phyloP scores from a whole-genome alignment of 2,888 invertebrate species.

The Nycteola revayana region DNA sequence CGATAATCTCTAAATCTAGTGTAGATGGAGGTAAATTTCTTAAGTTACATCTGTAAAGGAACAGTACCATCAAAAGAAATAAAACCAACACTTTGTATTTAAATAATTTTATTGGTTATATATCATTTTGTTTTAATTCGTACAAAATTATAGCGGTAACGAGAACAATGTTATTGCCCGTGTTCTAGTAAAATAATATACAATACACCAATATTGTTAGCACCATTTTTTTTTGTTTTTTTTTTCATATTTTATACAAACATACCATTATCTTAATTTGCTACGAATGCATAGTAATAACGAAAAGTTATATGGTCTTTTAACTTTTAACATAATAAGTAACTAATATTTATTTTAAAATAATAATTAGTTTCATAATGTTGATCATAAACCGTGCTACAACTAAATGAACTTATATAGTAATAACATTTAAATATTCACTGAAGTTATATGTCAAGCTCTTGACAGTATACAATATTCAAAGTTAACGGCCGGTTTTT shows the following conservation, averaged over 20 bases:
- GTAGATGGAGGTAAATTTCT: too few relatives aligned
- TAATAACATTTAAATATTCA: conserved; percentile 32
- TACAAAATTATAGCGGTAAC: conserved; percentile 73
- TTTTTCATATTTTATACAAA: conserved; percentile 60
- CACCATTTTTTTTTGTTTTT: conserved; percentile 75
- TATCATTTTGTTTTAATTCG: conserved; percentile 61
- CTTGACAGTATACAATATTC: conserved; percentile 3
- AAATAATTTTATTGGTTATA: conserved; percentile 69
- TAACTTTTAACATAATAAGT: conserved; percentile 51
- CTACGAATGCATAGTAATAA: conserved; percentile 67
- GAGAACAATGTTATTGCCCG: conserved; percentile 65
- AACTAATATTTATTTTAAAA: conserved; percentile 44
- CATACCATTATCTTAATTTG: conserved; percentile 70
- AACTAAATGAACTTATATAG: conserved; percentile 52
- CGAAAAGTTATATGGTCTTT: conserved; percentile 66
- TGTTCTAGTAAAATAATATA: conserved; percentile 62
- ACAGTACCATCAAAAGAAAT: too few relatives aligned
- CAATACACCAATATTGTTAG: conserved; percentile 73
- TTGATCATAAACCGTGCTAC: conserved; percentile 52
- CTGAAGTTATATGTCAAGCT: conserved; percentile 37
- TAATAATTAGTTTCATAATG: conserved; percentile 54
- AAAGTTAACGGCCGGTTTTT: too few relatives aligned
- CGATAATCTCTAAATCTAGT: too few relatives aligned
- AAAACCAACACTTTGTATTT: conserved; percentile 39
- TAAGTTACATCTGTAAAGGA: too few relatives aligned